A percentile compares a stretch with the other conserved stretches of the same genome.
Evolutionary conservation across 2,888 invertebrate species (phyloP).

Genomic region (Belgica antarctica): DNA sequence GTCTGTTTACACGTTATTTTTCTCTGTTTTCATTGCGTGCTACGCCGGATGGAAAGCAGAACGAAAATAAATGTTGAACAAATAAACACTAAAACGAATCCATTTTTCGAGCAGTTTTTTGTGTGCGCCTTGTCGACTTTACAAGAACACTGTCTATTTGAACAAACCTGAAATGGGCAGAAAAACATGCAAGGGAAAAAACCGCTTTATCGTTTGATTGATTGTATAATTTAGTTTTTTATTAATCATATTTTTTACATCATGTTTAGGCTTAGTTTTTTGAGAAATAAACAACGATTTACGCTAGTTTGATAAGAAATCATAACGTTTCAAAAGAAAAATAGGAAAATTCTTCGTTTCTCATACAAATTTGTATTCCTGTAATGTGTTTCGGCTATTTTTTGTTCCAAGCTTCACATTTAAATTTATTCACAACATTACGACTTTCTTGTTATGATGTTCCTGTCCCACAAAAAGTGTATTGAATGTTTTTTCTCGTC

Average conservation of each 20-base stretch:
- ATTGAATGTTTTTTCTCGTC: too few relatives aligned
- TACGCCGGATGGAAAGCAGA: not conserved
- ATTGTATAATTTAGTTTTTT: constrained; percentile 44
- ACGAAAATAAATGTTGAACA: constrained; percentile 15
- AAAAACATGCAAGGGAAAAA: not conserved
- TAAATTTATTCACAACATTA: constrained; percentile 6
- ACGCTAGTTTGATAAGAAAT: not conserved
- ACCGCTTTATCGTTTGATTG: constrained; percentile 34
- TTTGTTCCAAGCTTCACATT: constrained; percentile 5
- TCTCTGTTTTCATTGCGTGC: constrained; percentile 27
- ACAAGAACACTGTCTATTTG: not conserved
- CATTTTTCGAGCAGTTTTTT: not conserved
- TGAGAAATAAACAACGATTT: constrained; percentile 17
- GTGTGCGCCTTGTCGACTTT: not conserved
- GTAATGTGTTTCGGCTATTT: constrained; percentile 1
- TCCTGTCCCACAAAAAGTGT: too few relatives aligned
- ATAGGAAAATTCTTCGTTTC: constrained; percentile 10
- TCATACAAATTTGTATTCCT: constrained; percentile 2
- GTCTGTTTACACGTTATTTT: constrained; percentile 13
- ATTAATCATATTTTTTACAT: constrained; percentile 36
- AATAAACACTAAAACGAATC: not conserved
- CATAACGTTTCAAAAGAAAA: not conserved
- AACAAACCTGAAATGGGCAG: not conserved
- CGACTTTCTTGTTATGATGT: constrained; percentile 1
- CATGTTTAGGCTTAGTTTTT: constrained; percentile 21